Evolutionary conservation across 2,797 vertebrate genomes (phyloP).

Genomic region (Staurois parvus): DNA sequence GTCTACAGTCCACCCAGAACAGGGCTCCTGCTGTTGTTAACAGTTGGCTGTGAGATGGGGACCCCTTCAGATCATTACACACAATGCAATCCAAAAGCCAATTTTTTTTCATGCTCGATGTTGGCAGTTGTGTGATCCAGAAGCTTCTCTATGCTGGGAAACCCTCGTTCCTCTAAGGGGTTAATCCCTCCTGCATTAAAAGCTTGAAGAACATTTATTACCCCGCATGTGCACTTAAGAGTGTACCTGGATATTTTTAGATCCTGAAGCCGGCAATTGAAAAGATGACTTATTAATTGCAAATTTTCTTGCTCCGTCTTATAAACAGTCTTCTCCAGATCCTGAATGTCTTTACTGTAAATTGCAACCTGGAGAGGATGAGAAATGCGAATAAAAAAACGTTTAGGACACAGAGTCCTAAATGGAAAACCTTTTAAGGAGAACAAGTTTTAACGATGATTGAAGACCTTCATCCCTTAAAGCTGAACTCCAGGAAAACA

Average conservation of each 20-base stretch:
- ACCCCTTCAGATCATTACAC: no score
- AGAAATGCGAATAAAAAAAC: not conserved
- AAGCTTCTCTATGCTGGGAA: not conserved
- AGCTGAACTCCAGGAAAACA: no score
- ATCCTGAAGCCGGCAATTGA: constrained; percentile 72
- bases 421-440: not conserved
- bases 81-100: no score
- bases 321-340: constrained; percentile 72
- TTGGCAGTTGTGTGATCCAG: no score
- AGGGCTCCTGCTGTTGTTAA: no score
- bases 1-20: no score
- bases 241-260: constrained; percentile 74
- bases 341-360: constrained; percentile 73
- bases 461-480: not conserved
- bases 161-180: not conserved
- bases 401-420: not conserved
- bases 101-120: no score
- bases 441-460: no score
- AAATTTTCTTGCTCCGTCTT: constrained; percentile 81
- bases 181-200: not conserved
- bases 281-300: constrained; percentile 72
- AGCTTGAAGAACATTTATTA: not conserved
- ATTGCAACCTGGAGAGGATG: constrained; percentile 67
- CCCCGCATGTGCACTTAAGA: not conserved
- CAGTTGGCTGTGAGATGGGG: no score